A percentile compares a stretch with the other conserved stretches of the same genome.
These are phyloP conservation scores for Ellobium chinense DNA, from an alignment of 2,888 invertebrate species.

Conservation along the genomic window DNA sequence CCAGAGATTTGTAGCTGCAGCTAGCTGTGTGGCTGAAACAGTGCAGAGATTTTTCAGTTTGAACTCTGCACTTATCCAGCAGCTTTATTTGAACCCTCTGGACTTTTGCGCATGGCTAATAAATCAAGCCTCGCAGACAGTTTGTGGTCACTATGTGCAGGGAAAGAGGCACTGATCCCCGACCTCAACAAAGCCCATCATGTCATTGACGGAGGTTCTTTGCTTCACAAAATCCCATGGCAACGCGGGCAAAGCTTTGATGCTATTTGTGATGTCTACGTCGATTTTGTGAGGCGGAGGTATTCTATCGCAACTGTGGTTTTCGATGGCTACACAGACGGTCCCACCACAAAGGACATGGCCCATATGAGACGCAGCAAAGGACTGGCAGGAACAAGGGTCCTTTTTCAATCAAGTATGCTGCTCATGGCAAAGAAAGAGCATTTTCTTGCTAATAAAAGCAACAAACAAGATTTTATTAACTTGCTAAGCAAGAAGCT, in stretches of 20 bases:
- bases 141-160: conserved; percentile 1
- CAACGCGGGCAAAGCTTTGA: conserved; percentile 30
- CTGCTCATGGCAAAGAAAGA: conserved; percentile 55
- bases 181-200: not conserved
- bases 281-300: conserved; percentile 26
- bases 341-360: conserved; percentile 49
- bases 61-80: conserved; percentile 47
- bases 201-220: conserved; percentile 50
- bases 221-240: conserved; percentile 49
- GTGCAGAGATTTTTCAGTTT: conserved; percentile 44
- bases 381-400: conserved; percentile 41
- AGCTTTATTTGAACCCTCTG: conserved; percentile 48
- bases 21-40: not conserved
- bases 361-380: conserved; percentile 46
- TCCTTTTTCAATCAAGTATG: conserved; percentile 52
- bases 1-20: conserved; percentile 49
- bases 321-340: conserved; percentile 53
- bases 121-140: conserved; percentile 52
- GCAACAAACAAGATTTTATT: conserved; percentile 61
- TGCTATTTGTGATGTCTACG: conserved; percentile 30
- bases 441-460: conserved; percentile 54
- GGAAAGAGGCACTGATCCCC: not conserved
- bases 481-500: conserved; percentile 47
- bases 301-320: conserved; percentile 45
- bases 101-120: conserved; percentile 33